A percentile compares a stretch with the other conserved stretches of the same genome.
phyloP scores from a whole-genome alignment of 2,888 invertebrate species.

The Abscondita cerata region DNA sequence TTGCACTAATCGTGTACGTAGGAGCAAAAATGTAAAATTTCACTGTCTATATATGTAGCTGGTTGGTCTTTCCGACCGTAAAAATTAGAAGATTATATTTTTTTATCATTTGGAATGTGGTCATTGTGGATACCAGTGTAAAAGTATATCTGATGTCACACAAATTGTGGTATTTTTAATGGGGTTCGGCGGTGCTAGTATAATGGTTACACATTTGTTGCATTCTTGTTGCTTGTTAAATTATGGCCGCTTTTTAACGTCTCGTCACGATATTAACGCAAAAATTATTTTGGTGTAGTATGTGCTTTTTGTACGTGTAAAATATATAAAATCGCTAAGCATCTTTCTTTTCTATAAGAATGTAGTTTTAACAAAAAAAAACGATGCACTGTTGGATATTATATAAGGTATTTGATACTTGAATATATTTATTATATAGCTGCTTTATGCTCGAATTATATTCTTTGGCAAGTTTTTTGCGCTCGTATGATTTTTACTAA shows the following conservation, averaged over 20 bases:
- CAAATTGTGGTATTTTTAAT: conserved; percentile 35
- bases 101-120: conserved; percentile 35
- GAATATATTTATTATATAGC: conserved; percentile 50
- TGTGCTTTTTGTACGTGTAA: conserved; percentile 53
- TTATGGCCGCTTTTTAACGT: conserved; percentile 25
- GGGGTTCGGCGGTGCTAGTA: conserved; percentile 51
- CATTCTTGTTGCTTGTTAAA: conserved; percentile 52
- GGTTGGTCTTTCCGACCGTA: conserved; percentile 17
- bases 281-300: conserved; percentile 28
- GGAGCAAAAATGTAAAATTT: conserved; percentile 24
- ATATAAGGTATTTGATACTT: conserved; percentile 49
- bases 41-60: conserved; percentile 27
- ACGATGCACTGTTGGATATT: conserved; percentile 55
- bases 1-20: conserved; percentile 29
- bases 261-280: conserved; percentile 7
- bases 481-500: neutral
- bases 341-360: conserved; percentile 39
- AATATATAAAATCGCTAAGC: conserved; percentile 51
- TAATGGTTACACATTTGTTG: conserved; percentile 50
- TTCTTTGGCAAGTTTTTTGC: conserved; percentile 9
- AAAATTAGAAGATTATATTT: conserved; percentile 34
- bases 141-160: conserved; percentile 24
- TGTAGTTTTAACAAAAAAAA: conserved; percentile 41
- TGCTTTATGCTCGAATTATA: conserved; percentile 42
- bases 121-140: conserved; percentile 23